Conservation (phyloP, 2,888 invertebrate species). For the Nineta flava region DNA sequence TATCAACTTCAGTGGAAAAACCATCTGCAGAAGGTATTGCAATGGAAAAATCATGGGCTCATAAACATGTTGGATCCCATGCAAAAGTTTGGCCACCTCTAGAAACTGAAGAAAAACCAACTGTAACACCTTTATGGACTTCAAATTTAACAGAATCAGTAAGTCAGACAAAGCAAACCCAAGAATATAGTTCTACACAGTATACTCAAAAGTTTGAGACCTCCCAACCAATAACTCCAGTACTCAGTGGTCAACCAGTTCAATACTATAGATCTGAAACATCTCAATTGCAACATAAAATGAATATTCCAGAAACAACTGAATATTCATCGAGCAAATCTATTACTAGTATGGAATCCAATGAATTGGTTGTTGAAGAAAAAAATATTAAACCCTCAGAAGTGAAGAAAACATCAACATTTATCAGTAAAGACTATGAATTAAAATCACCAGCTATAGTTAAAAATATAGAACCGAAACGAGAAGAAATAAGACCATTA, state of each 20-base stretch:
- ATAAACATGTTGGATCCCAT: slow-evolving; percentile 29
- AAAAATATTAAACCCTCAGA: slow-evolving; percentile 28
- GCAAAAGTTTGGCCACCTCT: slow-evolving; percentile 36
- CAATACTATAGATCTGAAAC: slow-evolving; percentile 28
- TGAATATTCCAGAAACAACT: slow-evolving; percentile 23
- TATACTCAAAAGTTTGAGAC: slow-evolving; percentile 7
- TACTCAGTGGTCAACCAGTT: slow-evolving; percentile 12
- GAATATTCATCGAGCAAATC: slow-evolving; percentile 4
- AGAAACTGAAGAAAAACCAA: slow-evolving; percentile 18
- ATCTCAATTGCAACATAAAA: slow-evolving; percentile 23
- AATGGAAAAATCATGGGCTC: slow-evolving; percentile 40
- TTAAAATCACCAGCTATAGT: slow-evolving; percentile 34
- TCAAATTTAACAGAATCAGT: slow-evolving; percentile 18
- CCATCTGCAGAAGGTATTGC: slow-evolving; percentile 34
- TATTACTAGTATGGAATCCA: neutral
- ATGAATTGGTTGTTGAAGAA: slow-evolving; percentile 20
- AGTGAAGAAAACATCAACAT: slow-evolving; percentile 33
- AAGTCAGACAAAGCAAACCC: slow-evolving; percentile 13
- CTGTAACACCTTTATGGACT: slow-evolving; percentile 22
- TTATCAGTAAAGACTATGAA: slow-evolving; percentile 20
- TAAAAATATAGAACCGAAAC: slow-evolving; percentile 24
- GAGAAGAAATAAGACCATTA: slow-evolving; percentile 17
- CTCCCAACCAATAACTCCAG: slow-evolving; percentile 11
- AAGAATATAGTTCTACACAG: slow-evolving; percentile 3
- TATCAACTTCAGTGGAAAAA: slow-evolving; percentile 15